These are phyloP conservation scores for Tenthredo mesomela DNA, from an alignment of 2,888 invertebrate species.

Conservation along the genomic window DNA sequence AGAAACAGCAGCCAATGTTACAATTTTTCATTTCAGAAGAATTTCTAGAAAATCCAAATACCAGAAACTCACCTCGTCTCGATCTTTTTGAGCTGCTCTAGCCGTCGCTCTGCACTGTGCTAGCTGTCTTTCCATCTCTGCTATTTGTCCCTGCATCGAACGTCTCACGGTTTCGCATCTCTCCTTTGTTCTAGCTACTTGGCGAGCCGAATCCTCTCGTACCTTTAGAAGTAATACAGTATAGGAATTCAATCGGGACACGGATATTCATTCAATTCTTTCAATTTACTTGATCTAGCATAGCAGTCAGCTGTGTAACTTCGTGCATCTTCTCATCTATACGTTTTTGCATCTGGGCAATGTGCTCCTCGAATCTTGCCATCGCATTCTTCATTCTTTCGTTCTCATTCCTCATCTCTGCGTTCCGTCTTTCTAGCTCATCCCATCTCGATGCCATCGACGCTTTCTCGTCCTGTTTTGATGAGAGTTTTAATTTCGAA, in stretches of 20 bases:
- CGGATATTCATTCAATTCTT: background rate
- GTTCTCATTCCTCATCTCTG: slow-evolving; percentile 80
- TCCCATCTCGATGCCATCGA: slow-evolving; percentile 58
- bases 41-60: no score
- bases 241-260: background rate
- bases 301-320: slow-evolving; percentile 83
- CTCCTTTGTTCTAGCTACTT: slow-evolving; percentile 83
- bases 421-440: slow-evolving; percentile 78
- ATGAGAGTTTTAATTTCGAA: background rate
- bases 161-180: slow-evolving; percentile 83
- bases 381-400: slow-evolving; percentile 79
- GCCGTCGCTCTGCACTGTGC: slow-evolving; percentile 84
- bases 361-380: slow-evolving; percentile 81
- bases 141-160: slow-evolving; percentile 84
- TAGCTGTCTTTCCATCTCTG: slow-evolving; percentile 84
- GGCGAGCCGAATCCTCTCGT: slow-evolving; percentile 85
- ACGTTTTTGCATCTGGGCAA: slow-evolving; percentile 81
- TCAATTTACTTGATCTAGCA: slow-evolving; percentile 79
- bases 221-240: slow-evolving; percentile 73
- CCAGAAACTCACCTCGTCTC: slow-evolving; percentile 80
- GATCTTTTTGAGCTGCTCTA: slow-evolving; percentile 83
- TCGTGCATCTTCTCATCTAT: slow-evolving; percentile 86
- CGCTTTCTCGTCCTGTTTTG: slow-evolving; percentile 50
- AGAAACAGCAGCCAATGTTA: slow-evolving; percentile 14
- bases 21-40: background rate